These are phyloP conservation scores for Pteria penguin DNA, from an alignment of 2,888 invertebrate species.

Conservation along the genomic window DNA sequence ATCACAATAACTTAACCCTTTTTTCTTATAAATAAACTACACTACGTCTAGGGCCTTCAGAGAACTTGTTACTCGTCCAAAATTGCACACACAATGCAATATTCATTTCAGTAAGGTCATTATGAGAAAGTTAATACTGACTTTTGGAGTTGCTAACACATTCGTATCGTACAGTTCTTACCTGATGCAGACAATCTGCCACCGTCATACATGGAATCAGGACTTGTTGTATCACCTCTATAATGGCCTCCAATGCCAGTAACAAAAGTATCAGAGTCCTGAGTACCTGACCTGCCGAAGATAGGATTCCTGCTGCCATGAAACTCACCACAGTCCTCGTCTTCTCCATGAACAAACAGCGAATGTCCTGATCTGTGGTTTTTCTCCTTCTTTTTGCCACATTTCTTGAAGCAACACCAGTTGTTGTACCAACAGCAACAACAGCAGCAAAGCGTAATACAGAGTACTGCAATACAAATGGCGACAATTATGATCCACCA, in stretches of 20 bases:
- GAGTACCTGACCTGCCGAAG: neutral
- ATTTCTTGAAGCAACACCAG: constrained; percentile 17
- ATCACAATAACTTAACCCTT: no score
- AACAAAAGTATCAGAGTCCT: neutral
- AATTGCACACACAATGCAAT: no score
- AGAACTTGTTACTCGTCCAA: no score
- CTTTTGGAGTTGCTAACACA: no score
- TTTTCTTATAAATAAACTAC: no score
- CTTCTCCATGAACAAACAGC: neutral
- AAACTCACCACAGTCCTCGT: constrained; percentile 8
- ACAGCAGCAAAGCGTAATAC: neutral
- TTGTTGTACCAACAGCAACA: constrained; percentile 29
- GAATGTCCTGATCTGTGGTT: neutral
- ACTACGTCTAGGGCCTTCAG: no score
- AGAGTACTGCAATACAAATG: neutral
- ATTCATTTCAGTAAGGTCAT: no score
- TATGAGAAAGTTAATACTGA: no score
- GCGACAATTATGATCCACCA: constrained; percentile 12
- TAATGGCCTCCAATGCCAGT: neutral
- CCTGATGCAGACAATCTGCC: constrained; percentile 11
- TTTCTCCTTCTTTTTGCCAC: neutral
- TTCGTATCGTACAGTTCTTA: no score
- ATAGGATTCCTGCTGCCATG: constrained; percentile 2
- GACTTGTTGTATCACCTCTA: neutral
- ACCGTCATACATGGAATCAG: neutral